These are phyloP conservation scores for Drosophila lacteicornis DNA, from an alignment of 1,140 invertebrate species.

Conservation along the genomic window DNA sequence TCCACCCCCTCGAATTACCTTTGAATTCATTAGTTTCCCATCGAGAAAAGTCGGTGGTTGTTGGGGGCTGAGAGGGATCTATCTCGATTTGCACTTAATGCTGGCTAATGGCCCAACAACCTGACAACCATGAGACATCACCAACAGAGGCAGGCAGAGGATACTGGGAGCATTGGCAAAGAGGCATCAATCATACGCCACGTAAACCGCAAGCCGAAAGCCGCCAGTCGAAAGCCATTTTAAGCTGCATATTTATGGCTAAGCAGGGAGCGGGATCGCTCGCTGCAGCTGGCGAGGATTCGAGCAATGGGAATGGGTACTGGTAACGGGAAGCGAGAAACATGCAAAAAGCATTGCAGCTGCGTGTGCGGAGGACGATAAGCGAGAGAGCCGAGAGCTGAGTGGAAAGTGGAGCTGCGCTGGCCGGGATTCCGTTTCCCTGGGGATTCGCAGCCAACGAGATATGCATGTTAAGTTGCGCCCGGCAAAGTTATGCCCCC, in stretches of 20 bases:
- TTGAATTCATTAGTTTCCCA: slow-evolving; percentile 6
- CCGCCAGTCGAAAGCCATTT: slow-evolving; percentile 80
- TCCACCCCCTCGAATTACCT: background rate
- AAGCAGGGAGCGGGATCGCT: slow-evolving; percentile 54
- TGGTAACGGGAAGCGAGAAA: slow-evolving; percentile 3
- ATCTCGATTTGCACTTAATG: slow-evolving; percentile 51
- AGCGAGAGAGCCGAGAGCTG: slow-evolving; percentile 51
- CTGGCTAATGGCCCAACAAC: slow-evolving; percentile 57
- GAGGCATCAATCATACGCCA: slow-evolving; percentile 79
- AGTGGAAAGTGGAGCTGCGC: slow-evolving; percentile 7
- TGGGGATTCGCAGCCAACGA: slow-evolving; percentile 64
- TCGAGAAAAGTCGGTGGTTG: slow-evolving; percentile 10
- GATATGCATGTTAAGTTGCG: slow-evolving; percentile 81
- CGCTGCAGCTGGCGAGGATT: slow-evolving; percentile 13
- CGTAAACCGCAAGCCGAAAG: slow-evolving; percentile 78
- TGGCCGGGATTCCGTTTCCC: slow-evolving; percentile 37
- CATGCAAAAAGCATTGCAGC: slow-evolving; percentile 70
- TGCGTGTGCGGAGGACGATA: slow-evolving; percentile 75
- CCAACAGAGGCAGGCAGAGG: slow-evolving; percentile 9
- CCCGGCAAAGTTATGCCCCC: slow-evolving; percentile 73
- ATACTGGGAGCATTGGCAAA: slow-evolving; percentile 30
- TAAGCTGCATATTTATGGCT: slow-evolving; percentile 82
- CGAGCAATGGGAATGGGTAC: slow-evolving; percentile 3
- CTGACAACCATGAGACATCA: slow-evolving; percentile 41
- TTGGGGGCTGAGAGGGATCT: slow-evolving; percentile 8